Conservation (phyloP, 1,140 invertebrate species). For the Hylyphantes graminicola region DNA sequence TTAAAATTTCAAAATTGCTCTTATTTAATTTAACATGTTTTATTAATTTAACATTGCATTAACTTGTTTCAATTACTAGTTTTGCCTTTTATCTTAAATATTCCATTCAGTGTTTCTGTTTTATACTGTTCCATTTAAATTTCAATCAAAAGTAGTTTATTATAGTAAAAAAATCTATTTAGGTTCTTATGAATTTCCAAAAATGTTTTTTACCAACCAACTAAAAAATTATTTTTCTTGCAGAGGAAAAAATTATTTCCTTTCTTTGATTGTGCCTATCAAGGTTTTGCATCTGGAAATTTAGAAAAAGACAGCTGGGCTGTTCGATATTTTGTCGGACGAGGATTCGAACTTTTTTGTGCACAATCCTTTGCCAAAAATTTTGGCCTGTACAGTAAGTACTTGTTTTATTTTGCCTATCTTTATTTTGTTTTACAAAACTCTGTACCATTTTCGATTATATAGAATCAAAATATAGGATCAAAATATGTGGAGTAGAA, state of each 20-base stretch:
- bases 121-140: too few relatives aligned
- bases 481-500: not conserved
- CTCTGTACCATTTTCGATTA: too few relatives aligned
- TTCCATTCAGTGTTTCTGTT: too few relatives aligned
- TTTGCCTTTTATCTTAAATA: too few relatives aligned
- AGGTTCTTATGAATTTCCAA: too few relatives aligned
- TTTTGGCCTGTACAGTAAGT: conserved; percentile 95
- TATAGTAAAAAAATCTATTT: too few relatives aligned
- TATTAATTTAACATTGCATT: not conserved
- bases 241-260: conserved; percentile 77
- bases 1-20: not conserved
- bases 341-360: conserved; percentile 90
- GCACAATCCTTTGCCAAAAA: conserved; percentile 99
- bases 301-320: conserved; percentile 91
- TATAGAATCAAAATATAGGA: not conserved
- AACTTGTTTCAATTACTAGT: too few relatives aligned
- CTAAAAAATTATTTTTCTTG: not conserved
- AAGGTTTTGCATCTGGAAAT: conserved; percentile 97
- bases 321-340: conserved; percentile 84
- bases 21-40: not conserved
- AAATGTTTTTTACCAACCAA: too few relatives aligned
- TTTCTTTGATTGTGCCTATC: conserved; percentile 97
- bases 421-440: conserved; percentile 45
- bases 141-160: too few relatives aligned
- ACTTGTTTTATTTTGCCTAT: not conserved